Conservation (phyloP, 2,797 vertebrate genomes). For the Chaetophractus vellerosus region DNA sequence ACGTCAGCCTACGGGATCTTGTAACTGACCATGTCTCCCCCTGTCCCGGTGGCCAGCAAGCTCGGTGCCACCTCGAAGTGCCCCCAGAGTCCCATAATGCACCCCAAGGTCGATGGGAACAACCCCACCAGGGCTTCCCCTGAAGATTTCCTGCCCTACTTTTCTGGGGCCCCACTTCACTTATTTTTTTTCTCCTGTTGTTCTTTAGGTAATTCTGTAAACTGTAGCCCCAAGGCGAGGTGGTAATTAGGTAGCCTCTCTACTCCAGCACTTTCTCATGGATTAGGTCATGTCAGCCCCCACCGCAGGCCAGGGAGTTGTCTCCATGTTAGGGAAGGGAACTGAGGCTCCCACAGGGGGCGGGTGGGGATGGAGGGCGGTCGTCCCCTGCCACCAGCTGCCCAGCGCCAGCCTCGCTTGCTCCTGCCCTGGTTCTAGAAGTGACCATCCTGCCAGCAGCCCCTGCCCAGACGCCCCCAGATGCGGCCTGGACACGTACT, state of each 20-base stretch:
- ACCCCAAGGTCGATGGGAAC: background rate
- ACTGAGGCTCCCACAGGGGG: background rate
- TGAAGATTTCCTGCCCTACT: background rate
- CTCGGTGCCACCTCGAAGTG: background rate
- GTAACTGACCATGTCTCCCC: no score
- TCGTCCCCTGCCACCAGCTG: accelerated
- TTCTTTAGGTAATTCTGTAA: background rate
- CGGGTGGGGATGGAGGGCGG: background rate
- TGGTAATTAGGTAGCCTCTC: background rate
- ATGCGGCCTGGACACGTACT: background rate
- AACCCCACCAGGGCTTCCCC: background rate
- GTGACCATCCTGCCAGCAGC: background rate
- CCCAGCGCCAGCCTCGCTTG: accelerated
- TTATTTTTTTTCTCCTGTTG: background rate
- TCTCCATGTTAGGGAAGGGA: background rate
- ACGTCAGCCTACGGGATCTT: background rate
- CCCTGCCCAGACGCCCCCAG: background rate
- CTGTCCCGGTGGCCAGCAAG: background rate
- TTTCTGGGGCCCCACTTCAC: background rate
- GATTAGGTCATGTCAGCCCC: background rate
- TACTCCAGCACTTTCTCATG: background rate
- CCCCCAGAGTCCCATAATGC: background rate
- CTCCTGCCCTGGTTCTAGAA: background rate
- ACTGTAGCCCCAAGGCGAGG: background rate
- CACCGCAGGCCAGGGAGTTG: background rate